Conservation (phyloP, 2,888 invertebrate genomes). For the Eudemis profundana region DNA sequence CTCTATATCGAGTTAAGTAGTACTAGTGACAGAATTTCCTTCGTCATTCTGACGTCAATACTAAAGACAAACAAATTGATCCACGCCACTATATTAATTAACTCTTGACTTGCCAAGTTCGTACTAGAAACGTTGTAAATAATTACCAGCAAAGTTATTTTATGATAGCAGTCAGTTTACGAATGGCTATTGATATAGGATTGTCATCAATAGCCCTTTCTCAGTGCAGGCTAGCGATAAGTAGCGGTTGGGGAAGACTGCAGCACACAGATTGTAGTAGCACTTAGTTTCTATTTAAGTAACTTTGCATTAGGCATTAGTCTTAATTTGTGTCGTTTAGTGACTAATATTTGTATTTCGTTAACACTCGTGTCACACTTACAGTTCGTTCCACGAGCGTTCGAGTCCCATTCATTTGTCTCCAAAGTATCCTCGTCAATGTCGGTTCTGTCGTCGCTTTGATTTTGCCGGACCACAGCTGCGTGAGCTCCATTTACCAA, state of each 20-base stretch:
- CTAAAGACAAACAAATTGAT: slow-evolving; percentile 3
- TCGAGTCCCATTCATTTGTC: slow-evolving; percentile 1
- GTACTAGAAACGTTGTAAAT: not conserved
- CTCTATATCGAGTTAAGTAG: no score
- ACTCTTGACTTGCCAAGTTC: no score
- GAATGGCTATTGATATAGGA: slow-evolving; percentile 28
- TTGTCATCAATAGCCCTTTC: slow-evolving; percentile 30
- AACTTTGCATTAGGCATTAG: slow-evolving; percentile 81
- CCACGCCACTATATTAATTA: no score
- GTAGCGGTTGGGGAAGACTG: slow-evolving; percentile 1
- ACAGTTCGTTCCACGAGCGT: slow-evolving; percentile 34
- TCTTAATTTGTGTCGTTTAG: slow-evolving; percentile 81
- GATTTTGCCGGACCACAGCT: no score
- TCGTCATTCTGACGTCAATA: slow-evolving; percentile 10
- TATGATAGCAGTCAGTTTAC: not conserved
- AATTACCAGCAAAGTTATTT: slow-evolving; percentile 3
- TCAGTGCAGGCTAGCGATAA: slow-evolving; percentile 48
- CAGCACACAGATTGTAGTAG: slow-evolving; percentile 74
- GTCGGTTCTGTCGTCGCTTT: no score
- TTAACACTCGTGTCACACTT: slow-evolving; percentile 74
- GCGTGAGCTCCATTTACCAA: no score
- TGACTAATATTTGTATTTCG: slow-evolving; percentile 81
- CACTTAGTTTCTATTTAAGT: slow-evolving; percentile 82
- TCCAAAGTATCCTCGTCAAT: not conserved
- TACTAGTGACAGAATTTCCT: slow-evolving; percentile 2